Percentiles rank a stretch among this genome's conserved stretches.
Conservation (phyloP, 2,888 invertebrate genomes). For the Acleris sparsana region DNA sequence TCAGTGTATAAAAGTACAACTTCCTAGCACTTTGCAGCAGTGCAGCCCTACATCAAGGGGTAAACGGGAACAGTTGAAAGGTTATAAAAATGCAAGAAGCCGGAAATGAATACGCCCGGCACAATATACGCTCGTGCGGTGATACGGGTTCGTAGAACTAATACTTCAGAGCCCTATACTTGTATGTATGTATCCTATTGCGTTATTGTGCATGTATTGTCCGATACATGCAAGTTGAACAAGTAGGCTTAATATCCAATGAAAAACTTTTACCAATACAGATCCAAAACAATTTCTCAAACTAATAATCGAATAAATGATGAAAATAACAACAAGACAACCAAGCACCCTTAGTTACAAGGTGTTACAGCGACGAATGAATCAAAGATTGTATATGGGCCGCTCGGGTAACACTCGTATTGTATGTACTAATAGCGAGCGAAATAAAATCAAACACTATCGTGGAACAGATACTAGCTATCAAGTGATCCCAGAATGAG, state of each 20-base stretch:
- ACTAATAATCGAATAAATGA: too few relatives aligned
- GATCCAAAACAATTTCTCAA: too few relatives aligned
- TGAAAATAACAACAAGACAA: too few relatives aligned
- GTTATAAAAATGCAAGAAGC: constrained; percentile 75
- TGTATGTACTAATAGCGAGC: neutral
- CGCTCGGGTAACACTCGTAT: neutral
- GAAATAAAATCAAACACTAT: constrained; percentile 8
- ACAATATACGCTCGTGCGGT: constrained; percentile 45
- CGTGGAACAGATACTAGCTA: constrained; percentile 1
- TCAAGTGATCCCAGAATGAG: constrained; percentile 10
- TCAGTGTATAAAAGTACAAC: neutral
- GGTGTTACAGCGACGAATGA: neutral
- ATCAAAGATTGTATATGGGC: neutral
- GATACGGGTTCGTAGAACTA: constrained; percentile 31
- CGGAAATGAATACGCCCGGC: constrained; percentile 71
- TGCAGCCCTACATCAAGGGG: constrained; percentile 38
- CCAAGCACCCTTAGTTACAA: too few relatives aligned
- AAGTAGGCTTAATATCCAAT: neutral
- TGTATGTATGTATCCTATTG: neutral
- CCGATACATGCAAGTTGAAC: neutral
- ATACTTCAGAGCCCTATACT: constrained; percentile 33
- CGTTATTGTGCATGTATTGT: neutral
- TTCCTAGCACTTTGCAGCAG: constrained; percentile 7
- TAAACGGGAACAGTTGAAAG: constrained; percentile 60
- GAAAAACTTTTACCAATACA: too few relatives aligned